Evolutionary conservation across 2,797 vertebrate species (phyloP).

Genomic region (Anabacerthia variegaticeps): DNA sequence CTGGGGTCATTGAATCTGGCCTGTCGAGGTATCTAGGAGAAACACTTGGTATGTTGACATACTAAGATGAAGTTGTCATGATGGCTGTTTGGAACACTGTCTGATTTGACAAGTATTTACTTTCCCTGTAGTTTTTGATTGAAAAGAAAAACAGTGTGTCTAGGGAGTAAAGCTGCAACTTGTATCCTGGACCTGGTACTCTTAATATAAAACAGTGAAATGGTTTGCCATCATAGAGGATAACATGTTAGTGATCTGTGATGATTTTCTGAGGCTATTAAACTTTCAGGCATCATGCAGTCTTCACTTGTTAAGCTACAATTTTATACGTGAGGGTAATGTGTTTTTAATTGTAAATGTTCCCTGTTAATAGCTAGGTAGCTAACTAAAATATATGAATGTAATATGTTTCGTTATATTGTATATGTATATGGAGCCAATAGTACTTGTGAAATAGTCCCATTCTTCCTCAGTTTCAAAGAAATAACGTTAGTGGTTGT

Average conservation of each 20-base stretch:
- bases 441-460: neutral
- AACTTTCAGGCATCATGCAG: neutral
- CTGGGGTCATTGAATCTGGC: neutral
- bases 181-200: neutral
- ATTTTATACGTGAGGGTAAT: neutral
- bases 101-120: slow-evolving; percentile 59
- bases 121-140: slow-evolving; percentile 45
- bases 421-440: neutral
- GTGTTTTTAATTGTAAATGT: neutral
- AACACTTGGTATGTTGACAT: slow-evolving; percentile 42
- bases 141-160: slow-evolving; percentile 11
- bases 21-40: slow-evolving; percentile 42
- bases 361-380: neutral
- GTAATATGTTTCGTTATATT: neutral
- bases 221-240: neutral
- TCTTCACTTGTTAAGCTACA: neutral
- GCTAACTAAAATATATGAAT: neutral
- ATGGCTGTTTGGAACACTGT: slow-evolving; percentile 33
- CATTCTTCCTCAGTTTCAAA: neutral
- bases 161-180: neutral
- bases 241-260: neutral
- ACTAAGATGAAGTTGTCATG: slow-evolving; percentile 63
- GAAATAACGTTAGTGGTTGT: neutral
- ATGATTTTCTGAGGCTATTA: neutral
- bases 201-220: neutral